These are phyloP conservation scores for Pinna nobilis DNA, from an alignment of 1,140 invertebrate species.

Conservation along the genomic window DNA sequence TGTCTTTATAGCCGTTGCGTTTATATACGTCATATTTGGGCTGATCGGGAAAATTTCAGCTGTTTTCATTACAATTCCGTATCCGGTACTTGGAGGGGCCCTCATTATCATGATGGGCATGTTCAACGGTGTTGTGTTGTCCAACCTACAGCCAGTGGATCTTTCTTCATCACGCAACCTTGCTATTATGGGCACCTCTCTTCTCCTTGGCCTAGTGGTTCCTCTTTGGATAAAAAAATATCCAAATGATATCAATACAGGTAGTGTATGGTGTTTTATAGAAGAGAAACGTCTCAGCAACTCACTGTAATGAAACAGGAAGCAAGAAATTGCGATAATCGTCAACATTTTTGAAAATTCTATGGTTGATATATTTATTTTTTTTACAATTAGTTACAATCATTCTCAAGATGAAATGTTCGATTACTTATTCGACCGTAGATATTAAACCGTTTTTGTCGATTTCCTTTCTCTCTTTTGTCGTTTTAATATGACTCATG, in stretches of 20 bases:
- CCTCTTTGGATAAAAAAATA: constrained; percentile 81
- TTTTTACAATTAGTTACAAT: no score
- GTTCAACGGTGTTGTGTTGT: constrained; percentile 76
- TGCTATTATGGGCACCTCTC: constrained; percentile 90
- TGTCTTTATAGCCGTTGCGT: constrained; percentile 87
- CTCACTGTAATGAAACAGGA: no score
- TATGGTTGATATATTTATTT: no score
- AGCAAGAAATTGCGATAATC: no score
- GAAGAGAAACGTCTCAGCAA: no score
- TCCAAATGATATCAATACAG: constrained; percentile 81
- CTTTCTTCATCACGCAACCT: constrained; percentile 87
- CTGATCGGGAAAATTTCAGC: constrained; percentile 83
- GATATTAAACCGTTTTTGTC: no score
- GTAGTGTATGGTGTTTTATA: constrained; percentile 72
- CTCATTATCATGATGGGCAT: constrained; percentile 90
- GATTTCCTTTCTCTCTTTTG: no score
- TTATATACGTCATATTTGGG: constrained; percentile 86
- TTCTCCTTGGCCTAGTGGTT: constrained; percentile 87
- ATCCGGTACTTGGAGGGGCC: constrained; percentile 90
- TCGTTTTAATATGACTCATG: no score
- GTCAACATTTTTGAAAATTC: no score
- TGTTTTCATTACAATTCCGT: constrained; percentile 90
- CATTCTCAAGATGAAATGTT: no score
- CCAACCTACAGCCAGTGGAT: constrained; percentile 88
- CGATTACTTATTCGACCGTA: no score